Percentiles rank a stretch among this genome's conserved stretches.
Conservation (phyloP, 2,113 vertebrate genomes). For the Phaetusa simplex region DNA sequence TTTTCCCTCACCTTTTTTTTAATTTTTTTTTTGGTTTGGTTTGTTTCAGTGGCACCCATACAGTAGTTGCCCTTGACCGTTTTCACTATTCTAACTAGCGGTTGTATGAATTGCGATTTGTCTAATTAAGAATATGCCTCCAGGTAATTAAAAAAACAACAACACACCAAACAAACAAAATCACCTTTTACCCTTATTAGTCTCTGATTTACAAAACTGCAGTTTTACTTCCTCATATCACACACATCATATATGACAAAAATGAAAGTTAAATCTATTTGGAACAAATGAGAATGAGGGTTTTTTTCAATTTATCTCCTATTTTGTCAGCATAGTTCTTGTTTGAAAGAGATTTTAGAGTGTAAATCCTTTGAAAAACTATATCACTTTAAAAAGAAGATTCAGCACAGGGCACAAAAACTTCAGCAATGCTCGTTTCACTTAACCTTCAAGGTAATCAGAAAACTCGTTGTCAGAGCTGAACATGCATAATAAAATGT, state of each 20-base stretch:
- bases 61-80: constrained; percentile 9
- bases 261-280: background rate
- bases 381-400: background rate
- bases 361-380: background rate
- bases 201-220: constrained; percentile 1
- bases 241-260: background rate
- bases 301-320: background rate
- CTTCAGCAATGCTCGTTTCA: background rate
- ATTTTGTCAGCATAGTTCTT: background rate
- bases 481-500: background rate
- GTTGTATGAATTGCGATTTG: constrained; percentile 1
- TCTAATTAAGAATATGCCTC: constrained; percentile 27
- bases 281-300: background rate
- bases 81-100: constrained; percentile 21
- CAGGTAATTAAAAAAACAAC: constrained; percentile 39
- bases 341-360: background rate
- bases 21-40: background rate
- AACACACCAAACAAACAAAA: background rate
- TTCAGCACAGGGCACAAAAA: constrained; percentile 10
- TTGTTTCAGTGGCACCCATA: constrained; percentile 5
- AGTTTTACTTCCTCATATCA: background rate
- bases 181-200: background rate
- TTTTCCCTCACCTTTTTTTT: fast-evolving
- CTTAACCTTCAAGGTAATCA: constrained; percentile 4
- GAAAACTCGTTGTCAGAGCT: constrained; percentile 4